A percentile compares a stretch with the other conserved stretches of the same genome.
These are phyloP conservation scores for Mesorhabditis belari DNA, from an alignment of 2,888 invertebrate species.

Conservation along the genomic window DNA sequence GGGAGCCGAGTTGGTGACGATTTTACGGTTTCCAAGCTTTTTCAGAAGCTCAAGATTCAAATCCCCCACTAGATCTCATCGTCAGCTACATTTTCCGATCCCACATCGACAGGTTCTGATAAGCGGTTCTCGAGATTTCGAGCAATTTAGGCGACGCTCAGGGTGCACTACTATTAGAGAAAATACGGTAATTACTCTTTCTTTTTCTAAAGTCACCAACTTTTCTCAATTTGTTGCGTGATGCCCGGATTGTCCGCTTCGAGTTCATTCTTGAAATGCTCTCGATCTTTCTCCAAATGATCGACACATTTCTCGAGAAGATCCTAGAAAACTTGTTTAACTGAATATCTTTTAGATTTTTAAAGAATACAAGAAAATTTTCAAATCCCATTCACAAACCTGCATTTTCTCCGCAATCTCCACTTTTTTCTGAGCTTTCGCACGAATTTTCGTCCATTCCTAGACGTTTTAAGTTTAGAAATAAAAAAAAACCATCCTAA, in stretches of 20 bases:
- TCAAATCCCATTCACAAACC: constrained; percentile 10
- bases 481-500: constrained; percentile 2
- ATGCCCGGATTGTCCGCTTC: constrained; percentile 71
- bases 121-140: too few species aligned
- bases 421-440: constrained; percentile 93
- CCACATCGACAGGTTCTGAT: too few species aligned
- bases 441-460: constrained; percentile 82
- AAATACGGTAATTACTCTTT: too few species aligned
- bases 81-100: too few species aligned
- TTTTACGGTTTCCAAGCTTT: too few species aligned
- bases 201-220: too few species aligned
- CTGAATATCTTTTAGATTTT: background rate
- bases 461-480: constrained; percentile 5
- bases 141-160: too few species aligned
- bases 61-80: too few species aligned
- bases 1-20: too few species aligned
- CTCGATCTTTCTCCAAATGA: constrained; percentile 64
- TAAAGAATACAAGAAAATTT: background rate
- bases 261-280: constrained; percentile 95
- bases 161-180: too few species aligned
- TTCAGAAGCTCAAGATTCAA: too few species aligned
- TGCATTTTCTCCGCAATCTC: constrained; percentile 65
- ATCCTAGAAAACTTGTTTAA: constrained; percentile 4
- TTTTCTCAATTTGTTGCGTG: constrained; percentile 42
- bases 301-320: constrained; percentile 26